Evolutionary conservation across 2,797 vertebrate genomes (phyloP).

Genomic region (Clarias pachynema): DNA sequence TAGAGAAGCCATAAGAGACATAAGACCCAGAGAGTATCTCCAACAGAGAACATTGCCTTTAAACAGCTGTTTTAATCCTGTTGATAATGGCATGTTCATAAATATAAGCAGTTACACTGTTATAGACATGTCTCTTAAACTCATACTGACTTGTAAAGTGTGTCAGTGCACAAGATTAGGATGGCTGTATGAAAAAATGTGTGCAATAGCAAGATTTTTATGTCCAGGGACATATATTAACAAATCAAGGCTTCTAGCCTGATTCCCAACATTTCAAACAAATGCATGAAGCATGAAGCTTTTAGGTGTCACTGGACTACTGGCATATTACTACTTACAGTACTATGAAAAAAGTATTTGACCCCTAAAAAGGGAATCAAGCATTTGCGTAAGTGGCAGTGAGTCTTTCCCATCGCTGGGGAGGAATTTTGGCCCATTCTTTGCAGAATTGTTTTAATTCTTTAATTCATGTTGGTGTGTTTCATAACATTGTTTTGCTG

Average conservation of each 20-base stretch:
- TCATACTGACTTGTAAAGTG: constrained; percentile 1
- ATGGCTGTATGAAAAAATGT: background rate
- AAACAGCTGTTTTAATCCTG: background rate
- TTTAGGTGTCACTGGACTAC: background rate
- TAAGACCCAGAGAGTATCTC: background rate
- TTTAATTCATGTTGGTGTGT: no score
- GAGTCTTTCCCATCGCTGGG: no score
- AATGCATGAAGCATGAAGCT: background rate
- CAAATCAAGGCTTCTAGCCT: background rate
- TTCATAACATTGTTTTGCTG: no score
- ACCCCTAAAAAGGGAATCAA: no score
- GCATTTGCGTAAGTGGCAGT: no score
- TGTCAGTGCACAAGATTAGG: background rate
- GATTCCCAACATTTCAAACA: background rate
- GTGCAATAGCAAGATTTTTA: background rate
- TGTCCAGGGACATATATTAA: background rate
- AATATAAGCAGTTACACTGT: constrained; percentile 9
- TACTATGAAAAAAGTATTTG: no score
- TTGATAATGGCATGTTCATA: background rate
- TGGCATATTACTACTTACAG: background rate
- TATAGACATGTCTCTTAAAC: background rate
- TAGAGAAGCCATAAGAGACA: background rate
- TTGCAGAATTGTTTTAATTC: no score
- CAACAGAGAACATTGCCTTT: background rate
- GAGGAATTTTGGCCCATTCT: no score